Base-by-base conservation (phyloP, 2,888 invertebrate genomes). In the Exocentrus adspersus region DNA sequence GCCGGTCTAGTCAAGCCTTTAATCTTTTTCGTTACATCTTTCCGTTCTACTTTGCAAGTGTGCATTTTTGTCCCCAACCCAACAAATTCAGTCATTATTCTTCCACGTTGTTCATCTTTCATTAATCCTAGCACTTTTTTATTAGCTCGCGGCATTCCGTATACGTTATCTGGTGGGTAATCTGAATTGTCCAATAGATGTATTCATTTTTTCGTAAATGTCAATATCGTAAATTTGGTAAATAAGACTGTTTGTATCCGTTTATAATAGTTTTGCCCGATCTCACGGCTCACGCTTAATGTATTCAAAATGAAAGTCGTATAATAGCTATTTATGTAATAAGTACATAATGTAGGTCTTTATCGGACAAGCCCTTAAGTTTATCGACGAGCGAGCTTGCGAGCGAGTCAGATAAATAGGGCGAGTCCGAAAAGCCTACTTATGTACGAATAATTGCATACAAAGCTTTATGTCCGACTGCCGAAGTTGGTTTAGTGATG, bases 81-180 rank as follows among this genome's bases (percentile, higher is more conserved):
- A 0, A 77, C 65, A 66, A 77, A 79, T 62, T 78, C 73, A 1
- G 65, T 72, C 67, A 78, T n/a, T n/a, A n/a, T n/a, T n/a, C n/a
- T 75, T 1, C 78, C 76, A 20, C 72, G 70, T 43, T 67, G 70
- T 62, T 79, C 78, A 67, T 79, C 78, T 64, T 80, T 78, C 72
- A 80, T 75, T 43, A 78, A 56, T 4, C 79, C 77, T 1, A 76
- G 19, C 2, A 76, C 68, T 67, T 78, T 78, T 65, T 77, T 78
- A 57, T 77, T 77, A 72, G 73, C 41, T 51, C 20, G 16, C 2
- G 76, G 75, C 51, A 72, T 76, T 19, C 53, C 59, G 65, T 62
- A 78, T 7, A 64, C 32, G 70, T 78, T 77, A 65, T 77, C 42
- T 12, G 3, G 1, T 6, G 60, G 41, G 70, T 77, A 77, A 58